Evolutionary conservation across 2,888 invertebrate genomes (phyloP).

Genomic region (Drosophila kanekoi): DNA sequence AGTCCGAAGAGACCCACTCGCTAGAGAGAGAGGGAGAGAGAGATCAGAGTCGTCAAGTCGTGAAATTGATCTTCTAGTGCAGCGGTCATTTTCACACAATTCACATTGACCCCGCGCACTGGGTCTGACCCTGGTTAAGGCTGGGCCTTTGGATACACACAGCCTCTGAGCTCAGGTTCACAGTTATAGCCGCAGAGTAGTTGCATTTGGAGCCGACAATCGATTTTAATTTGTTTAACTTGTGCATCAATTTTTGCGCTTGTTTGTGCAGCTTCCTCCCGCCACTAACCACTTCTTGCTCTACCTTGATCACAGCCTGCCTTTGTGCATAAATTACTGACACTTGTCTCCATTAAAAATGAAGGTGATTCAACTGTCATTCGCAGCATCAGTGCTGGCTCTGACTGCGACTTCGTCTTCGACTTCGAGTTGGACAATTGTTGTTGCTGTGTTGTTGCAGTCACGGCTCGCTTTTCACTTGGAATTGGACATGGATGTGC

Average conservation of each 20-base stretch:
- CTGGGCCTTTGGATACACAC: slow-evolving; percentile 23
- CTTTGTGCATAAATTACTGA: slow-evolving; percentile 80
- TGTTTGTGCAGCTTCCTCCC: slow-evolving; percentile 52
- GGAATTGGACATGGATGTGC: slow-evolving; percentile 44
- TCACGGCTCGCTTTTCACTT: slow-evolving; percentile 73
- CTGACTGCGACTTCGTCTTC: slow-evolving; percentile 46
- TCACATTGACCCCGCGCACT: slow-evolving; percentile 74
- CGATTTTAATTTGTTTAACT: slow-evolving; percentile 81
- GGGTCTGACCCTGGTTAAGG: slow-evolving; percentile 72
- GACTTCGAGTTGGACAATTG: slow-evolving; percentile 27
- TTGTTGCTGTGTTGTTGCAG: slow-evolving; percentile 50
- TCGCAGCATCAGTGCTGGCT: slow-evolving; percentile 57
- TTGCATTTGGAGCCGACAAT: slow-evolving; percentile 57
- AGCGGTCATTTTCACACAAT: slow-evolving; percentile 76
- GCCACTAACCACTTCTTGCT: background rate
- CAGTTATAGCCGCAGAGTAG: slow-evolving; percentile 48
- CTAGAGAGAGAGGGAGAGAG: background rate
- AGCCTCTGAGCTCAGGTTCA: slow-evolving; percentile 43
- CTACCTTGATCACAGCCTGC: slow-evolving; percentile 13
- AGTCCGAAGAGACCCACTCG: slow-evolving; percentile 27
- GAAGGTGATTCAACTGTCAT: slow-evolving; percentile 79
- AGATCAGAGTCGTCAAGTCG: slow-evolving; percentile 44
- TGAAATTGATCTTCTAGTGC: slow-evolving; percentile 58
- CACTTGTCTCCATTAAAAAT: slow-evolving; percentile 82
- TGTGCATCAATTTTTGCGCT: slow-evolving; percentile 76